Evolutionary conservation across 2,797 vertebrate species (phyloP), one percentile per base, ranked within the genome.

Genomic region (Pangasius larnaudii): DNA sequence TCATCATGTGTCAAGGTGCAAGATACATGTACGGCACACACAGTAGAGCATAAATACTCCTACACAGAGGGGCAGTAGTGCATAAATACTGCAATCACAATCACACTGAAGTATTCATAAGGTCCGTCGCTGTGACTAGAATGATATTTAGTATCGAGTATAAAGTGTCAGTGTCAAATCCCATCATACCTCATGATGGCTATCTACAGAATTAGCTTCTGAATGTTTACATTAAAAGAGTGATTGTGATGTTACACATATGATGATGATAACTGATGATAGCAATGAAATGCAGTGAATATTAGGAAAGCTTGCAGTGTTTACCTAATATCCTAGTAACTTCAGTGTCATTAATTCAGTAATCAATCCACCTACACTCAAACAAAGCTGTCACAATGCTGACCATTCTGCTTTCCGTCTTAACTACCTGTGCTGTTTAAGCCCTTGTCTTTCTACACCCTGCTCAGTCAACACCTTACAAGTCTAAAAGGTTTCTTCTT

Each of bases 391-490:
- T 77, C 74, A 53, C 74, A 56, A 36, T 78, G 49, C 49, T 53
- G 74, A 51, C 46, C n/a, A 5, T 19, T 33, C 49, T 53, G 51
- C n/a, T 79, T 79, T 56, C 51, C 22, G 30, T 33, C 51, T 79
- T 79, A 79, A 79, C 56, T 56, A 79, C 75, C 46, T 79, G 16
- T 9, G n/a, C 75, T 19, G 10, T 79, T 56, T 33, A 79, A 79
- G 16, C 46, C 7, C 14, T 11, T 56, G 51, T 79, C 75, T 33
- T 56, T 79, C n/a, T 53, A 16, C 49, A 51, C 8, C 27, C 46
- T 77, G 74, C 74, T 77, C 30, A 18, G 3, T 51, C 74, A 53
- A 30, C 74, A 30, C 27, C 49, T 56, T 33, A 8, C 16, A 53
- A 8, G 14, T 53, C 14, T n/a, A 14, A 49, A 75, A n/a, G 74